phyloP scores from a whole-genome alignment of 2,113 vertebrate genomes.

The Pachyramphus minor region DNA sequence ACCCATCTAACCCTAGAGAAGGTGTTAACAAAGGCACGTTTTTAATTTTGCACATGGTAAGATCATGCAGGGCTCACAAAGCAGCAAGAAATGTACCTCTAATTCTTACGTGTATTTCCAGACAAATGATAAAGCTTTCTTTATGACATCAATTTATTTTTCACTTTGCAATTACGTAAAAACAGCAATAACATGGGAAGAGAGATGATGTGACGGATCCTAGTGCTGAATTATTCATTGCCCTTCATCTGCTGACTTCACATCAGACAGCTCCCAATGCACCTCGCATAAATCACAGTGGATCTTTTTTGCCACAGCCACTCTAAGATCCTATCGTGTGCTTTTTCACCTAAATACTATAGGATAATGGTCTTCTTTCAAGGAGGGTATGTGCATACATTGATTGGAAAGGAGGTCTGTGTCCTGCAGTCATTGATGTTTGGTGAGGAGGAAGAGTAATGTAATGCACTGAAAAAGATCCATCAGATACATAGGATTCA shows the following conservation, averaged over 20 bases:
- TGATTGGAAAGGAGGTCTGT: slow-evolving; percentile 1
- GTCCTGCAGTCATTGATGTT: background rate
- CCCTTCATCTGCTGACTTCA: slow-evolving; percentile 73
- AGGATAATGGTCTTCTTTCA: slow-evolving; percentile 45
- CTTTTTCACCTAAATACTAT: slow-evolving; percentile 49
- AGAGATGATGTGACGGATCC: slow-evolving; percentile 69
- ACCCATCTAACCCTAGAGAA: background rate
- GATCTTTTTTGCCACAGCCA: slow-evolving; percentile 62
- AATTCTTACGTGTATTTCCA: slow-evolving; percentile 33
- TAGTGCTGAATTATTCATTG: slow-evolving; percentile 76
- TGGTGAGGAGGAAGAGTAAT: background rate
- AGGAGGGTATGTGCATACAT: background rate
- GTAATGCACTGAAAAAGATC: background rate
- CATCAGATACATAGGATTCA: background rate
- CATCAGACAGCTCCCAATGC: slow-evolving; percentile 65
- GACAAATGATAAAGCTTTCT: slow-evolving; percentile 68
- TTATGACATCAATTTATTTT: slow-evolving; percentile 79
- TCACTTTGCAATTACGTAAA: slow-evolving; percentile 76
- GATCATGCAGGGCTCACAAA: slow-evolving; percentile 21
- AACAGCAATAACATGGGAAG: slow-evolving; percentile 70
- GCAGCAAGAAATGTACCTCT: slow-evolving; percentile 23
- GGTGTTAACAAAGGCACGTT: slow-evolving; percentile 36
- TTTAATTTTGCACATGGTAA: slow-evolving; percentile 59
- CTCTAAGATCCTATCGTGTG: slow-evolving; percentile 50
- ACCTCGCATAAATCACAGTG: slow-evolving; percentile 67